These are phyloP conservation scores for Podarcis raffonei DNA, from an alignment of 2,113 vertebrate species.

Conservation along the genomic window DNA sequence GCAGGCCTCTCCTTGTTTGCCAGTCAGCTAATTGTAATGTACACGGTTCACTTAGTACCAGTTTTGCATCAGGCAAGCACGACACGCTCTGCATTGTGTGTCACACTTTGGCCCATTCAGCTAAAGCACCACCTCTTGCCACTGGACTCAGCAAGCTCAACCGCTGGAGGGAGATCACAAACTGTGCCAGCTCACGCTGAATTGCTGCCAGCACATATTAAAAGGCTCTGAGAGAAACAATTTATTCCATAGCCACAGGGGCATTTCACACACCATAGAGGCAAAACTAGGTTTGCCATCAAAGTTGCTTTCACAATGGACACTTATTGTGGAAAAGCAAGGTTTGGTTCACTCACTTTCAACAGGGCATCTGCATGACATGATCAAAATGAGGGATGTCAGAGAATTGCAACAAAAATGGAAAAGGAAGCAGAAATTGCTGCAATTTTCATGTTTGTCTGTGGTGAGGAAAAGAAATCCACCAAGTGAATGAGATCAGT, in stretches of 20 bases:
- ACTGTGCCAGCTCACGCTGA: neutral
- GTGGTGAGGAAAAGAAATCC: too few relatives aligned
- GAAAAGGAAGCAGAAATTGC: too few relatives aligned
- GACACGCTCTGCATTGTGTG: neutral
- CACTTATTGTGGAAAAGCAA: too few relatives aligned
- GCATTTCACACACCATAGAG: neutral
- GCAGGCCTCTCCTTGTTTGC: too few relatives aligned
- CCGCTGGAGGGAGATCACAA: neutral
- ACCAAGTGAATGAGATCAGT: too few relatives aligned
- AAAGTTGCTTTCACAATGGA: too few relatives aligned
- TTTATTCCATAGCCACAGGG: neutral
- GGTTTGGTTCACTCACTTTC: too few relatives aligned
- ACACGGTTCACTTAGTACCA: neutral
- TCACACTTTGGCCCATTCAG: too few relatives aligned
- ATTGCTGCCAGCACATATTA: neutral
- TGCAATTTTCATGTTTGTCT: too few relatives aligned
- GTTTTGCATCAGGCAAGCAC: neutral
- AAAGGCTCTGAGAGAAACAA: neutral
- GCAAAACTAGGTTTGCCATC: neutral
- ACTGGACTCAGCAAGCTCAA: neutral
- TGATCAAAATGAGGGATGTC: too few relatives aligned
- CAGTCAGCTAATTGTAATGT: neutral
- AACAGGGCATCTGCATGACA: too few relatives aligned
- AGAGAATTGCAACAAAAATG: too few relatives aligned
- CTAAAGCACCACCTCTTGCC: neutral